These are phyloP conservation scores for Strigops habroptila DNA, from an alignment of 2,113 vertebrate species.

Conservation along the genomic window DNA sequence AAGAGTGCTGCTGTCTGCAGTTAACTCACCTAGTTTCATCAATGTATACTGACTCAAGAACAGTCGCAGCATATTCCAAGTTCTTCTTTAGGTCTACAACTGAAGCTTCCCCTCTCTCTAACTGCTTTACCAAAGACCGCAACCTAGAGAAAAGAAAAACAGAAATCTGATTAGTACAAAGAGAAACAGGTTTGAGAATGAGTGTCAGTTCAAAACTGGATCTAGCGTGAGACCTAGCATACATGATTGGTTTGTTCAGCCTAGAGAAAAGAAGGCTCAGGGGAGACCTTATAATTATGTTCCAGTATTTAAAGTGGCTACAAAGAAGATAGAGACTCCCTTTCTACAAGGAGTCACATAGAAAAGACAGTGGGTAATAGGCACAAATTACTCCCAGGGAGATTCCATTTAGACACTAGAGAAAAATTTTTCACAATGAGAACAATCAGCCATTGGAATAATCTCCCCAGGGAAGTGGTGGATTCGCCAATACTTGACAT, in stretches of 20 bases:
- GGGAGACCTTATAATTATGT: not conserved
- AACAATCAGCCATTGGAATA: not conserved
- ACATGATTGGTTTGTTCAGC: not conserved
- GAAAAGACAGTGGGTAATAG: not conserved
- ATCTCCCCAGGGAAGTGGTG: not conserved
- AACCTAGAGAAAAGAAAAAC: constrained; percentile 77
- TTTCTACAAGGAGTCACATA: not conserved
- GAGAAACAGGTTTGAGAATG: not conserved
- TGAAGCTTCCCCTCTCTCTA: constrained; percentile 95
- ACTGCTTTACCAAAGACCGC: constrained; percentile 92
- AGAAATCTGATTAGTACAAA: constrained; percentile 32
- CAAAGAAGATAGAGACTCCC: not conserved
- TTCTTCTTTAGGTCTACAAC: constrained; percentile 96
- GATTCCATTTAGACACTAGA: not conserved
- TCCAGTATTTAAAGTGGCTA: not conserved
- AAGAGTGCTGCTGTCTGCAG: not conserved
- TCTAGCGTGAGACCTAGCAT: not conserved
- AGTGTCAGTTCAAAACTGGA: not conserved
- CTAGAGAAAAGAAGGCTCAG: not conserved
- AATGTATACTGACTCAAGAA: constrained; percentile 95
- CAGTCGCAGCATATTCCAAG: constrained; percentile 93
- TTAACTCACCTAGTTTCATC: constrained; percentile 90
- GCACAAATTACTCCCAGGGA: not conserved
- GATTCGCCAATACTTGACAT: not conserved
- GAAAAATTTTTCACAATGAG: not conserved